Conservation (phyloP, 2,888 invertebrate genomes). For the Lathronympha strigana region DNA sequence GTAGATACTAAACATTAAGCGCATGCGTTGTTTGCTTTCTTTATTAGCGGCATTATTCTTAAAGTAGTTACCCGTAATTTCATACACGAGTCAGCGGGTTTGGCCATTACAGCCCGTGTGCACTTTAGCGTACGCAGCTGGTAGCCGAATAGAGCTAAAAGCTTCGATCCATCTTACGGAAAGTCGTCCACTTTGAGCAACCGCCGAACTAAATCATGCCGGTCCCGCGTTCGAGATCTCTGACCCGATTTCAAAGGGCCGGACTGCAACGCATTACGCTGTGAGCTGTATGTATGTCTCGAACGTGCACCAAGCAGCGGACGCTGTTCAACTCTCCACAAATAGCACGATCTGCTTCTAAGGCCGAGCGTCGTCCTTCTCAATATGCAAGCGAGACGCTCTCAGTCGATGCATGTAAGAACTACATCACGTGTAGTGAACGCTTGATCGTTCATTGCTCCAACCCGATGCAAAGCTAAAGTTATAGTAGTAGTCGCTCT, state of each 20-base stretch:
- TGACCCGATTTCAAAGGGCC: slow-evolving; percentile 71
- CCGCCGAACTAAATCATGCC: slow-evolving; percentile 72
- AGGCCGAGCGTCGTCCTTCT: slow-evolving; percentile 25
- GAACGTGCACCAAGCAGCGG: slow-evolving; percentile 29
- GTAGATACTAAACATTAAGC: no score
- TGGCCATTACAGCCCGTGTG: slow-evolving; percentile 59
- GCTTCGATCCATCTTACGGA: slow-evolving; percentile 76
- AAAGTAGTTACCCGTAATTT: slow-evolving; percentile 58
- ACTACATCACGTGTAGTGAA: slow-evolving; percentile 29
- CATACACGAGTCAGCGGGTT: slow-evolving; percentile 62
- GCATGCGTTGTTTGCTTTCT: no score
- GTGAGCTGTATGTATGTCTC: slow-evolving; percentile 38
- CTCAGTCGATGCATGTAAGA: slow-evolving; percentile 39
- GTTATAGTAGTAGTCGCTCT: slow-evolving; percentile 66
- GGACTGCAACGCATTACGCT: slow-evolving; percentile 57
- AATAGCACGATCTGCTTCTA: slow-evolving; percentile 34
- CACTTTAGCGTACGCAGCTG: slow-evolving; percentile 67
- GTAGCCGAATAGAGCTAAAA: slow-evolving; percentile 75
- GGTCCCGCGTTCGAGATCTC: slow-evolving; percentile 60
- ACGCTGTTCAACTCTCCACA: slow-evolving; percentile 22
- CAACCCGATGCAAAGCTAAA: slow-evolving; percentile 63
- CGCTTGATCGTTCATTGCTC: slow-evolving; percentile 34
- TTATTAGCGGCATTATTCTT: slow-evolving; percentile 24
- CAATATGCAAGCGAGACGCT: slow-evolving; percentile 36
- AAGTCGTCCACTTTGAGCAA: slow-evolving; percentile 75